Conservation (phyloP, 1,140 invertebrate genomes). For the Drosophila yakuba region DNA sequence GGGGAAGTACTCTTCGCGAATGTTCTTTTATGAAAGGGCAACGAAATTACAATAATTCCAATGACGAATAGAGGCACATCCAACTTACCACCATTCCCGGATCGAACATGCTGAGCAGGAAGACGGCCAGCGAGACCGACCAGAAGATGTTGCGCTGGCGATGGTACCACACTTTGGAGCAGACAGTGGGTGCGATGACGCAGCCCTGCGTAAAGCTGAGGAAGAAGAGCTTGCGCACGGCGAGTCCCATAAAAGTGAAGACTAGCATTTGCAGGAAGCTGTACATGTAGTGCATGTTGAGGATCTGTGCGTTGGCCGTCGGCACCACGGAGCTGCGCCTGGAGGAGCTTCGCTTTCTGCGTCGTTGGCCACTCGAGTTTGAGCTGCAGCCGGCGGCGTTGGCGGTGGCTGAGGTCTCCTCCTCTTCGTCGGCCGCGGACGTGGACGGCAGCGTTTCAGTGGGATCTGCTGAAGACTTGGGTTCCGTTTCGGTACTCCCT, state of each 20-base stretch:
- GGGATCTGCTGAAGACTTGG: not conserved
- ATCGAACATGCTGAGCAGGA: conserved; percentile 78
- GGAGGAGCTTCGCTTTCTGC: conserved; percentile 15
- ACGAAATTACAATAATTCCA: not conserved
- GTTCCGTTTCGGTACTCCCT: not conserved
- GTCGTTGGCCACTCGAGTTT: conserved; percentile 12
- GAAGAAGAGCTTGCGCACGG: conserved; percentile 80
- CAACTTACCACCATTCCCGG: conserved; percentile 72
- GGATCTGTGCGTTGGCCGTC: conserved; percentile 54
- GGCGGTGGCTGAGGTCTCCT: not conserved
- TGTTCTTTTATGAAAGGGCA: conserved; percentile 49
- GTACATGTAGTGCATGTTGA: conserved; percentile 75
- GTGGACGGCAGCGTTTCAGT: conserved; percentile 24
- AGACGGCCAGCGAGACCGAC: conserved; percentile 79
- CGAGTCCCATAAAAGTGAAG: conserved; percentile 71
- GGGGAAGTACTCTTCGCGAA: conserved; percentile 77
- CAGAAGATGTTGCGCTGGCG: conserved; percentile 80
- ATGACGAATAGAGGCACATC: not conserved
- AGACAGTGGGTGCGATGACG: conserved; percentile 78
- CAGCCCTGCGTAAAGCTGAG: conserved; percentile 82
- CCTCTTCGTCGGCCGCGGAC: conserved; percentile 11
- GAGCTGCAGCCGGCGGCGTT: not conserved
- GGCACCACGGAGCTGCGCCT: conserved; percentile 49
- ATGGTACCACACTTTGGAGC: conserved; percentile 79
- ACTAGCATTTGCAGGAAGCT: conserved; percentile 77